Evolutionary conservation across 2,113 vertebrate species (phyloP), one percentile per base, ranked within the genome.

Genomic region (Morone saxatilis): DNA sequence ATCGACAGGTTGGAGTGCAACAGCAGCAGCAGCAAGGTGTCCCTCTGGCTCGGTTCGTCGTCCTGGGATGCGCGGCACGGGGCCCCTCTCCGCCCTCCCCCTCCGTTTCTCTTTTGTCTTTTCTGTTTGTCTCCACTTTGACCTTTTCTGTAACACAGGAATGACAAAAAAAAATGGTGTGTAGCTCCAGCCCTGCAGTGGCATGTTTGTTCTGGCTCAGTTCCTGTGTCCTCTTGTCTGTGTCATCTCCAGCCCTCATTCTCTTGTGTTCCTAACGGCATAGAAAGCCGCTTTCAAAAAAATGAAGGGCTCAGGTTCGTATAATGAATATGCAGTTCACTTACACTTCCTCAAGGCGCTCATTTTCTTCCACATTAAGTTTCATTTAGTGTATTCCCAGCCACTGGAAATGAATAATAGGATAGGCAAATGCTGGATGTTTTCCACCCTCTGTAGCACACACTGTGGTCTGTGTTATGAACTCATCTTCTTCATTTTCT

Each of bases 121-220:
- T 87, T 86, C 84, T 81, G 74, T 74, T 65, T 20, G 17, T 74
- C 47, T 85, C 67, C n/a, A 36, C 45, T 43, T 68, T 78, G 68
- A 77, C 50, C 73, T 17, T 6, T 78, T 65, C 31, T 60, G 80
- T 81, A 51, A 78, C 84, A 80, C 86, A 86, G 80, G 80, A 90
- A 80, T 65, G 40, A 59, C 40, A 6, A 76, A n/a, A 81, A 41
- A 11, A 45, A 47, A 47, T 1, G 6, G 48, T 74, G 36, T 69
- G 54, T 38, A 57, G 70, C 62, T 68, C 13, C 74, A 74, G 57
- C 51, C 31, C 41, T 65, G 54, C 57, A 14, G 43, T 25, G 73
- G 25, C 8, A 48, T 87, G 83, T 86, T 80, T 85, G 61, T 71
- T 81, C 68, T 86, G 87, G 74, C 85, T 80, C 73, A 5, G 25